Conservation (phyloP, 2,888 invertebrate species). For the Sussaba pulchella region DNA sequence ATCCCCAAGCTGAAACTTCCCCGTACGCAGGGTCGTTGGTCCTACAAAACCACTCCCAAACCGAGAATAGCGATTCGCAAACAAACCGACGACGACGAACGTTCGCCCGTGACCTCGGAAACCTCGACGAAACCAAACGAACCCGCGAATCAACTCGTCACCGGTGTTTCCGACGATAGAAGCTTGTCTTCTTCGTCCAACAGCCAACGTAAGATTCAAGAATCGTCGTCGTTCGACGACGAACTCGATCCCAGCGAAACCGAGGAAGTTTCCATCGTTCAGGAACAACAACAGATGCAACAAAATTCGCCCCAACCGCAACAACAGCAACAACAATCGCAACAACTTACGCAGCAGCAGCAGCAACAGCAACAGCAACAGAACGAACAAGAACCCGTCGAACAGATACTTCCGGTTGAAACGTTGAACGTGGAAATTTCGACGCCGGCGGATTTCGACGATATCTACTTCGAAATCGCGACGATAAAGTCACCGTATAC, state of each 20-base stretch:
- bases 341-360: conserved; percentile 75
- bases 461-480: conserved; percentile 95
- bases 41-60: conserved; percentile 95
- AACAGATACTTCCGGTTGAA: conserved; percentile 88
- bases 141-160: conserved; percentile 81
- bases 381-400: conserved; percentile 70
- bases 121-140: conserved; percentile 72
- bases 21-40: conserved; percentile 94
- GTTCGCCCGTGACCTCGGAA: conserved; percentile 67
- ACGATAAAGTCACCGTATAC: conserved; percentile 96
- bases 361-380: conserved; percentile 77
- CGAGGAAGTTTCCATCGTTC: conserved; percentile 80
- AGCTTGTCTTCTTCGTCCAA: conserved; percentile 85
- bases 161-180: conserved; percentile 77
- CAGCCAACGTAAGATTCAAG: conserved; percentile 77
- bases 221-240: conserved; percentile 76
- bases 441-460: conserved; percentile 93
- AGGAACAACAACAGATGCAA: conserved; percentile 73
- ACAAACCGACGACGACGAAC: conserved; percentile 84
- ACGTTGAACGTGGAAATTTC: conserved; percentile 95
- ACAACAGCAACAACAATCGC: conserved; percentile 75
- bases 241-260: conserved; percentile 92
- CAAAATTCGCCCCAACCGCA: conserved; percentile 65
- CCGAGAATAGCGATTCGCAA: conserved; percentile 93
- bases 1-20: conserved; percentile 93